These are phyloP conservation scores for Varecia variegata DNA, from an alignment of 2,797 vertebrate genomes.

Conservation along the genomic window DNA sequence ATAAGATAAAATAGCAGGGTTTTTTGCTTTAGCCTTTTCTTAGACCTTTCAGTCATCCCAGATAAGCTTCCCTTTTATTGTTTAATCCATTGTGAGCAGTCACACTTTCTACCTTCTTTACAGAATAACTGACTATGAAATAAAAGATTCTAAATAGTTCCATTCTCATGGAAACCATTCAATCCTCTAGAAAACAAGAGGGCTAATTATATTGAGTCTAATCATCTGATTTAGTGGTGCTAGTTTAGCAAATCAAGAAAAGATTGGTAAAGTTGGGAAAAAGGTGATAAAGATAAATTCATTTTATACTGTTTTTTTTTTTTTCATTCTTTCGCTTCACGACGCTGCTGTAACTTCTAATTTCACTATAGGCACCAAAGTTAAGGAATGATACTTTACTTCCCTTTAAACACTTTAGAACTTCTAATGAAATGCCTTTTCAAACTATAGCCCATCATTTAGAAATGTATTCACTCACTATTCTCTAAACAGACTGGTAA, in stretches of 20 bases:
- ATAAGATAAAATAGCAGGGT: neutral
- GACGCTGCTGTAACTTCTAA: neutral
- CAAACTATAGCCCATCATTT: neutral
- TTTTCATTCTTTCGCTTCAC: neutral
- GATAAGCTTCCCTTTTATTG: neutral
- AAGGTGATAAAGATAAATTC: neutral
- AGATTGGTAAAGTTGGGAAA: neutral
- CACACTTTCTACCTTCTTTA: neutral
- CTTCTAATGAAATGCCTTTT: neutral
- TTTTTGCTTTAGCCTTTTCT: neutral
- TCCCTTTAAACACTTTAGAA: neutral
- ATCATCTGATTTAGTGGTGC: neutral
- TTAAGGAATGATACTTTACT: neutral
- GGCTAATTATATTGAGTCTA: neutral
- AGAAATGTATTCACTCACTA: neutral
- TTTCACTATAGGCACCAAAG: neutral
- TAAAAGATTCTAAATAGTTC: neutral
- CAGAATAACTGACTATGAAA: neutral
- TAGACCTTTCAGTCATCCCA: neutral
- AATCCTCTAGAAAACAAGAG: neutral
- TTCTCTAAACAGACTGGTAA: conserved; percentile 36
- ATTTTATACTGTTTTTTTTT: neutral
- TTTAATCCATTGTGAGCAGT: neutral
- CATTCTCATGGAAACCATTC: neutral
- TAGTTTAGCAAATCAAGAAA: neutral